Evolutionary conservation across 2,113 vertebrate species (phyloP).

Genomic region (Hystrix cristata): DNA sequence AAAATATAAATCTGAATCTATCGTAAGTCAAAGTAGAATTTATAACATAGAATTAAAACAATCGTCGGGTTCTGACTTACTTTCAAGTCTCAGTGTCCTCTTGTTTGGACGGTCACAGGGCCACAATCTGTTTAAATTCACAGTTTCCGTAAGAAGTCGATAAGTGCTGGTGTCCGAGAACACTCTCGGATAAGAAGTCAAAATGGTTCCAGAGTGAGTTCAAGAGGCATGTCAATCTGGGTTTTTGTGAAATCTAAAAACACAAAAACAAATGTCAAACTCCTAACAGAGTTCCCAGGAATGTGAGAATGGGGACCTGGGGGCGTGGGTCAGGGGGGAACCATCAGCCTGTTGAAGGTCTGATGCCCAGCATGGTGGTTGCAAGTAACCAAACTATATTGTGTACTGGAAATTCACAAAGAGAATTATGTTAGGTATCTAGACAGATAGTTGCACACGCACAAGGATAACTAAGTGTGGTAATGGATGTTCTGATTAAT

Average conservation of each 20-base stretch:
- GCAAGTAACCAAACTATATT: neutral
- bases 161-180: neutral
- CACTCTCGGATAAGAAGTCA: neutral
- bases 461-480: neutral
- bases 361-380: neutral
- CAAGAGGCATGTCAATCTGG: neutral
- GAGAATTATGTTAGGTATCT: neutral
- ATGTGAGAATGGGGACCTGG: accelerated
- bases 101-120: neutral
- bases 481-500: neutral
- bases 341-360: neutral
- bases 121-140: neutral
- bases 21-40: neutral
- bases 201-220: neutral
- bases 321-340: neutral
- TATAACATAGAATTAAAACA: neutral
- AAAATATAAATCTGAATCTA: neutral
- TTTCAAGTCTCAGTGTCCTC: neutral
- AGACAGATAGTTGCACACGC: neutral
- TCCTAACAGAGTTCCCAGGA: neutral
- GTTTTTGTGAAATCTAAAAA: neutral
- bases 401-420: neutral
- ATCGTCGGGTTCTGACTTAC: neutral
- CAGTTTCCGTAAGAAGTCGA: neutral
- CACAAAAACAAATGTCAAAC: neutral